Evolutionary conservation across 2,797 vertebrate genomes (phyloP).

Genomic region (Neostethus bicornis): DNA sequence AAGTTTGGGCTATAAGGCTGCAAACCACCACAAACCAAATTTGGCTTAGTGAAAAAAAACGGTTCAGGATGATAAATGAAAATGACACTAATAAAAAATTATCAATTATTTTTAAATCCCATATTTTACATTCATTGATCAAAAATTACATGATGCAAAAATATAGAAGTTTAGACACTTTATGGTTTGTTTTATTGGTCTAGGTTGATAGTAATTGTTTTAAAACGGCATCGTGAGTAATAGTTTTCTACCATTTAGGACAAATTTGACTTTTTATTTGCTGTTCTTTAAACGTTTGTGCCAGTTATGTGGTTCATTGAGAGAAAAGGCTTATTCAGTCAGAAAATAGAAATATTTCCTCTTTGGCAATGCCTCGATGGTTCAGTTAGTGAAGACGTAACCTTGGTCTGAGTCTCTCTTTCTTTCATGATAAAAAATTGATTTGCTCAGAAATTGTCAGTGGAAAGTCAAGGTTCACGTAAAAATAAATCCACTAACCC

Average conservation of each 20-base stretch:
- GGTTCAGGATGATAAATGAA: too few species aligned
- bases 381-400: neutral
- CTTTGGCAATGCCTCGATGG: neutral
- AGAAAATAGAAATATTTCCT: neutral
- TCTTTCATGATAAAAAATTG: neutral
- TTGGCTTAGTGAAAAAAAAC: too few species aligned
- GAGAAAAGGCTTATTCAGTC: neutral
- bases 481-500: neutral
- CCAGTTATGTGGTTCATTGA: neutral
- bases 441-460: neutral
- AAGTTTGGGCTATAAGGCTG: too few species aligned
- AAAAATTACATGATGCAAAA: slow-evolving; percentile 4
- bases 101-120: too few species aligned
- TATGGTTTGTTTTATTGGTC: neutral
- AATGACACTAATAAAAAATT: too few species aligned
- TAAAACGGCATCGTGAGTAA: neutral
- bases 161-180: neutral
- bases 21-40: too few species aligned
- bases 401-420: neutral
- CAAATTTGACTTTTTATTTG: neutral
- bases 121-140: slow-evolving; percentile 4
- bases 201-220: neutral
- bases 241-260: neutral
- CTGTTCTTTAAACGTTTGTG: neutral
- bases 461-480: too few species aligned